Percentiles rank a stretch among this genome's conserved stretches.
Evolutionary conservation across 2,888 invertebrate genomes (phyloP).

Genomic region (Mesorhabditis belari): DNA sequence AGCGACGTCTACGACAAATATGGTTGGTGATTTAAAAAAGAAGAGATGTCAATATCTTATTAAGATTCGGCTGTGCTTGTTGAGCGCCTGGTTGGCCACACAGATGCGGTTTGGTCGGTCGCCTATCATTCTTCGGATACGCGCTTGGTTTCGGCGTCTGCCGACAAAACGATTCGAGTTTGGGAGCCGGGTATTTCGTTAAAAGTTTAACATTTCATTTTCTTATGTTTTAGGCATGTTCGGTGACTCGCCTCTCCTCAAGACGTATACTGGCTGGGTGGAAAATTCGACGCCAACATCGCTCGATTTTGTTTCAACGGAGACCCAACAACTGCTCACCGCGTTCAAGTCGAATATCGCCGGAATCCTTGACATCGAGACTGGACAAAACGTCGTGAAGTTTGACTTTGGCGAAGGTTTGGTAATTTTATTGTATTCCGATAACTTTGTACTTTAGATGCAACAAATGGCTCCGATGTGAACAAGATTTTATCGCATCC

Average conservation of each 20-base stretch:
- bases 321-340: slow-evolving; percentile 74
- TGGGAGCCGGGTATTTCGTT: slow-evolving; percentile 80
- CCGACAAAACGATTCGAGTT: slow-evolving; percentile 85
- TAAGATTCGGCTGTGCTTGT: slow-evolving; percentile 78
- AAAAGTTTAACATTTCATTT: slow-evolving; percentile 97
- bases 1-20: slow-evolving; percentile 75
- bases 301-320: slow-evolving; percentile 89
- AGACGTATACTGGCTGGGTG: slow-evolving; percentile 3
- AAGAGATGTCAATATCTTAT: slow-evolving; percentile 66
- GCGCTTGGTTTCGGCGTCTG: slow-evolving; percentile 81
- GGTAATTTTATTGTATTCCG: slow-evolving; percentile 49
- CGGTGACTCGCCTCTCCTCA: neutral
- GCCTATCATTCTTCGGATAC: slow-evolving; percentile 74
- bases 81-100: slow-evolving; percentile 79
- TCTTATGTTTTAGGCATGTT: slow-evolving; percentile 1
- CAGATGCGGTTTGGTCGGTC: slow-evolving; percentile 90
- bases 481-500: slow-evolving; percentile 78
- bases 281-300: slow-evolving; percentile 68
- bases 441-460: neutral
- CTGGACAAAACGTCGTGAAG: slow-evolving; percentile 72
- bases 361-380: slow-evolving; percentile 83
- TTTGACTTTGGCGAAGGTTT: slow-evolving; percentile 68
- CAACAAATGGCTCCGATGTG: neutral
- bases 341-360: slow-evolving; percentile 72
- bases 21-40: slow-evolving; percentile 10